Evolutionary conservation across 2,888 invertebrate species (phyloP), one percentile per base, ranked within the genome.

Genomic region (Erebia ligea): DNA sequence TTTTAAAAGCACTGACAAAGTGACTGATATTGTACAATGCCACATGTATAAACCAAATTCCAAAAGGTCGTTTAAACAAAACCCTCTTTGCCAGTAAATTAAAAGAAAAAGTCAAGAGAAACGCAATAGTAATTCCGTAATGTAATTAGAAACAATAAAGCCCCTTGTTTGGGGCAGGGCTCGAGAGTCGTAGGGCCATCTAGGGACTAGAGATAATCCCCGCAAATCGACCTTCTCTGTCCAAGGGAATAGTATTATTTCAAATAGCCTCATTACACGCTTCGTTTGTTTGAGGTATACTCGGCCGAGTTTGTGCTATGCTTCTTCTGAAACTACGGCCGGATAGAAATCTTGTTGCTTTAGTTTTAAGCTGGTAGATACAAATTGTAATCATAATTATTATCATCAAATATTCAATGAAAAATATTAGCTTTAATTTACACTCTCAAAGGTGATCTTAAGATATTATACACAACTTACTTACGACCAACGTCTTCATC

Each of bases 81-180:
- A 25, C 13, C 25, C 15, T 21, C 56, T 25, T 21, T 5, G 21
- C 21, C 6, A 48, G 21, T 62, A 48, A 48, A 48, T 45, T 48
- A 62, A 62, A 45, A 48, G 21, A 42, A 62, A 62, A 62, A 62
- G 62, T 62, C 17, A 48, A 62, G 21, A 45, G 48, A 8, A 21
- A 17, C 8, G 42, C 2, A 45, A 17, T 21, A 45, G 62, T 62
- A 62, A 62, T 45, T 62, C 62, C 19, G 45, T 62, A 62, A 48
- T 62, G 62, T 62, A 62, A 62, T 62, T 62, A 62, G 62, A 62
- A 62, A 62, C 62, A 62, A 62, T 62, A 48, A 62, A 62, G 62
- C 21, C 62, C 62, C 45, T 62, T 62, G 62, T 62, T 62, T 62
- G 21, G 62, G 62, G 21, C 62, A 21, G 62, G 62, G 61, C 42